Evolutionary conservation across 2,888 invertebrate genomes (phyloP), one percentile per base, ranked within the genome.

Genomic region (Linnaemya vulpina): DNA sequence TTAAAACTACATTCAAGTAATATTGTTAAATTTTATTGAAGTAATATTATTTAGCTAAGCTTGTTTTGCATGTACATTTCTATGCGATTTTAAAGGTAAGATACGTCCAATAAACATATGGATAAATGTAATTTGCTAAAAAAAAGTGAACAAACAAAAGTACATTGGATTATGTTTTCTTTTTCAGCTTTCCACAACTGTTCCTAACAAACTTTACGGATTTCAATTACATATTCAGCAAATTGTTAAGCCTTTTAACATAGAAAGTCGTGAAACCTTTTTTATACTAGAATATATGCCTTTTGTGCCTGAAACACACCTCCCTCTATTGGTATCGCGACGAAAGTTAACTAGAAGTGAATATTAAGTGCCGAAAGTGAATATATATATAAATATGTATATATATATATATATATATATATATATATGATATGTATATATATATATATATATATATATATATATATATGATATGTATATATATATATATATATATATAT

Each of bases 231-330:
- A 43, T 55, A 67, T 30, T 13, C 35, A 63, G 9, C 30, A 11
- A 10, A 40, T 40, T 53, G 22, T 20, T 43, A 8, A 43, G 22
- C 13, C 9, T 58, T 49, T 13, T 43, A 40, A 65, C 20, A 7
- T 22, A 15, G 15, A 20, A 49, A 67, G 20, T 76, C 49, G 30
- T 49, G 35, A 43, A 71, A 77, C 35, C 22, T 9, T 46, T 15
- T 11, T 60, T 43, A 3, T 67, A 10, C 55, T 58, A 62, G 43
- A 38, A 43, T 55, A 55, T 65, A 70, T 63, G 55, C 75, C 75
- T 70, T 75, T 62, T 76, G 81, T 76, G 75, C 81, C 81, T 82
- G n/a, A 63, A 76, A 81, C 38, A 51, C 51, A 51, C 30, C 46
- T 68, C 15, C 40, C 43, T 30, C 13, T n/a, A 30, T 25, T 49